Conservation (phyloP, 2,113 vertebrate species). For the Perca schrenkii region DNA sequence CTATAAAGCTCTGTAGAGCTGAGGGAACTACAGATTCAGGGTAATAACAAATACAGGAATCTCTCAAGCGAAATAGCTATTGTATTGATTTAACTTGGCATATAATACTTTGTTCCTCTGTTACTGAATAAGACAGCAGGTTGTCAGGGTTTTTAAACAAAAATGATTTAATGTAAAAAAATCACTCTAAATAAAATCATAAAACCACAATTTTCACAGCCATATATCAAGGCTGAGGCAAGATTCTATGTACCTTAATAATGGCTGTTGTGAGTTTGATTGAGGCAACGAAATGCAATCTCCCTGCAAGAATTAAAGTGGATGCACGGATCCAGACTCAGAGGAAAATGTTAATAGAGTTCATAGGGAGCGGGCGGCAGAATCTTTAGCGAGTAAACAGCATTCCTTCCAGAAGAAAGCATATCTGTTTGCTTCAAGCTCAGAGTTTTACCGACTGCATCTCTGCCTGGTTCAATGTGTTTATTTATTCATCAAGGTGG, state of each 20-base stretch:
- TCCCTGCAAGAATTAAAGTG: constrained; percentile 50
- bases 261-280: constrained; percentile 24
- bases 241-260: not conserved
- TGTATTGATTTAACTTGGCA: too few relatives aligned
- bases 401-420: constrained; percentile 68
- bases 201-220: not conserved
- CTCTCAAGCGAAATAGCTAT: too few relatives aligned
- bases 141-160: not conserved
- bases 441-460: constrained; percentile 59
- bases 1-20: too few relatives aligned
- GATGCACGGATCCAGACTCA: constrained; percentile 51
- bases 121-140: not conserved
- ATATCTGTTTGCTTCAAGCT: constrained; percentile 67
- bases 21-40: too few relatives aligned
- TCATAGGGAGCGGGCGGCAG: constrained; percentile 50
- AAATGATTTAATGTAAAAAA: not conserved
- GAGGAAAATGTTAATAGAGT: constrained; percentile 66
- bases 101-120: too few relatives aligned
- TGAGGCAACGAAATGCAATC: constrained; percentile 52
- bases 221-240: not conserved
- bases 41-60: too few relatives aligned
- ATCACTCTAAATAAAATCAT: not conserved
- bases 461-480: constrained; percentile 68
- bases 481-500: constrained; percentile 83
- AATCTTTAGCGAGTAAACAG: constrained; percentile 71